Evolutionary conservation across 2,797 vertebrate species (phyloP).

Genomic region (Sarcoramphus papa): DNA sequence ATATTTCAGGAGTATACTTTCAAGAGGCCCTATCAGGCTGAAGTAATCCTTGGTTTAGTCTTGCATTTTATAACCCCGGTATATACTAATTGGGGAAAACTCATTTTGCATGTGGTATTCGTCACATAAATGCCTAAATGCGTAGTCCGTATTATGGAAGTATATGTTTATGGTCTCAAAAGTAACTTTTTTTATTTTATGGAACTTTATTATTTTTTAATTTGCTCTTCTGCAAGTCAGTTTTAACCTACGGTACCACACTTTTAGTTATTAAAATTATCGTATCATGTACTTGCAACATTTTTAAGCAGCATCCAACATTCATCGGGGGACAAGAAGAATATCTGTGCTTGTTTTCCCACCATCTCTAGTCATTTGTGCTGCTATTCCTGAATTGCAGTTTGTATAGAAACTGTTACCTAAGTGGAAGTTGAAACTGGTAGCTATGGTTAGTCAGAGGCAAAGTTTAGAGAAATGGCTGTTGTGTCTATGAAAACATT

Average conservation of each 20-base stretch:
- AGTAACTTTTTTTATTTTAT: neutral
- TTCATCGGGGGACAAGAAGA: neutral
- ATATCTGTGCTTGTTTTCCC: neutral
- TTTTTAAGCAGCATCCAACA: neutral
- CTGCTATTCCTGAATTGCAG: neutral
- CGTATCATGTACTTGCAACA: neutral
- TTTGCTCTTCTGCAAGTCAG: neutral
- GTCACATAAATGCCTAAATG: neutral
- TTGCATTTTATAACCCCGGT: neutral
- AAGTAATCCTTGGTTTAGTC: neutral
- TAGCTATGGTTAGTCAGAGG: neutral
- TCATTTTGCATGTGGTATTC: neutral
- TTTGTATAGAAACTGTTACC: neutral
- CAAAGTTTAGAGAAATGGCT: neutral
- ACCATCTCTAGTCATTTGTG: neutral
- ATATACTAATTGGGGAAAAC: neutral
- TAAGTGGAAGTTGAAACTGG: neutral
- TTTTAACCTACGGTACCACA: neutral
- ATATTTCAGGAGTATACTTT: neutral
- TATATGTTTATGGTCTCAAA: neutral
- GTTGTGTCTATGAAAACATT: neutral
- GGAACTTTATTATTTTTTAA: neutral
- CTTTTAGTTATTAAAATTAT: neutral
- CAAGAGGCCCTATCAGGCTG: neutral
- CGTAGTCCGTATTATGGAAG: neutral